Base-by-base conservation (phyloP, 2,113 vertebrate species). In the Amblyornis subalaris region DNA sequence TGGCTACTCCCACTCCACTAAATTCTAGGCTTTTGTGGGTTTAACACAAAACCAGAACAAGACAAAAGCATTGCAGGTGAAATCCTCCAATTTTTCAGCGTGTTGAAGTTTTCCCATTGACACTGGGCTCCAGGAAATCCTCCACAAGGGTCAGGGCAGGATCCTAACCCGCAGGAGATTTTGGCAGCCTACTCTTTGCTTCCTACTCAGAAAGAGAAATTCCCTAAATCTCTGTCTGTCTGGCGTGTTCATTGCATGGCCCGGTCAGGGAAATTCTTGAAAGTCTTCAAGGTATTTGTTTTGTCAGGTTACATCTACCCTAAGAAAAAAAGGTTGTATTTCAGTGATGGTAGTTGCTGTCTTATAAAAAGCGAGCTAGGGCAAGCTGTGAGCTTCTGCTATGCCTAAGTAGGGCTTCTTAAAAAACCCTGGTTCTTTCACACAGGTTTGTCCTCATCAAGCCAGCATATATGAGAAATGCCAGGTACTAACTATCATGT, bases 401-500 rank as follows among this genome's bases (percentile, higher is more conserved):
- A 2, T 35, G 24, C 29, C 47, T 61, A 19, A 85, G 16, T 3
- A 24, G 10, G 19, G 2, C 38, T 91, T 61, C 80, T 51, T 54
- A 33, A 51, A 80, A 83, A 54, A 3, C 7, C 8, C 19, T 17
- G 12, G 2, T 35, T 54, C 25, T 88, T 42, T 88, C 26, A 8
- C 23, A 51, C 14, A 55, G 29, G 33, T 42, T 80, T 85, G 66
- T 70, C 24, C 55, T 85, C 60, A 70, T 61, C 64, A 57, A 83
- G 12, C 16, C 82, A 90, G 55, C 38, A 14, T 42, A 12, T 24
- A 81, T 74, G 47, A 85, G 54, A 65, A 93, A 88, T 73, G 47
- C 64, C 90, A 94, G 90, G 96, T 96, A 93, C 26, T 65, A 60
- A n/a, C 40, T 73, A 77, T 26, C 55, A 17, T 62, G 53, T 88